Base-by-base conservation (phyloP, 1,140 invertebrate genomes). In the Rhopalosiphum maidis region DNA sequence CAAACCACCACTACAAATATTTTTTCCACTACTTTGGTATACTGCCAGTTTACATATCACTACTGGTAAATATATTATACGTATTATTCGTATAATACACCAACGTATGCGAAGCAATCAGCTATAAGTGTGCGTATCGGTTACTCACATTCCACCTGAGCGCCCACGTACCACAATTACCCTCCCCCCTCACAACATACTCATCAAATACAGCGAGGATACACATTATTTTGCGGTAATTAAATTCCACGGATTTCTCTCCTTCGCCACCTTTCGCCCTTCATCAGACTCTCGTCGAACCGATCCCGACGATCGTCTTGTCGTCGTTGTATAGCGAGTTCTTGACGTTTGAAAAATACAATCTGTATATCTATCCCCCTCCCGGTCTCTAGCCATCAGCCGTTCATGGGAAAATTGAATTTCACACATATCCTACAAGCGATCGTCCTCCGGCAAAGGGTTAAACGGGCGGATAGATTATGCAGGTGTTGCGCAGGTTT, bases 141-240 rank as follows among this genome's bases (percentile, higher is more conserved):
- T 87, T 87, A n/a, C 30, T 21, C 8, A 8, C 48, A 88, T 88
- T 88, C 87, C 87, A 54, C 87, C n/a, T 35, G 87, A 48, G 30
- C 86, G 30, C 46, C 9, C 46, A 18, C 46, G 43, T 18, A 23
- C 48, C 48, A 18, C 48, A 51, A 51, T 18, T 82, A 43, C 23
- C 8, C 9, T 15, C 15, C 30, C 11, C 15, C 15, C 25, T 15
- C 25, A 15, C 41, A 4, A 41, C 9, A 18, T 18, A 51, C 48
- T 51, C 46, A 46, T 51, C 48, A 51, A 51, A 51, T 86, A 51
- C 48, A n/a, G 35, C 9, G 51, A 89, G 15, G 30, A 77, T 77
- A 77, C 60, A 77, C 60, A n/a, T 77, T 77, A 77, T 77, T 77
- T 77, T 77, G 60, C 35, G 35, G 54, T 89, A 89, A 89, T 89